Evolutionary conservation across 2,113 vertebrate genomes (phyloP).

Genomic region (Patagioenas fasciata): DNA sequence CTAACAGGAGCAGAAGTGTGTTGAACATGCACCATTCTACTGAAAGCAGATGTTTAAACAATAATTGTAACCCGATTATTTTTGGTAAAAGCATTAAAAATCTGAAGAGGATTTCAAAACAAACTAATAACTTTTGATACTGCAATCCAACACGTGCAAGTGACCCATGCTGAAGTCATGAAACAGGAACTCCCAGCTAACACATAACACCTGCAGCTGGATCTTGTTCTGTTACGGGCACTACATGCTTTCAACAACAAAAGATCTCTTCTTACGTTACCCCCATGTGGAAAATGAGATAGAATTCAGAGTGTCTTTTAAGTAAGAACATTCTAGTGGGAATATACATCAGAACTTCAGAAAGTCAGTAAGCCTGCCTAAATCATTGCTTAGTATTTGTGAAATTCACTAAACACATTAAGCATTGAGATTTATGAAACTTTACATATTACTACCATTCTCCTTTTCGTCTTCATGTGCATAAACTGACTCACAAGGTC

Average conservation of each 20-base stretch:
- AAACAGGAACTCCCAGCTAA: not conserved
- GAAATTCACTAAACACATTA: not conserved
- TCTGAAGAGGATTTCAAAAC: not conserved
- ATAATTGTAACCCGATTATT: not conserved
- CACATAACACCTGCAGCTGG: not conserved
- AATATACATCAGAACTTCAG: not conserved
- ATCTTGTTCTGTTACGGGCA: not conserved
- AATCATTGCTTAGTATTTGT: not conserved
- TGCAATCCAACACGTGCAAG: not conserved
- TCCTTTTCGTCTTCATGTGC: not conserved
- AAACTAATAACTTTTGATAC: not conserved
- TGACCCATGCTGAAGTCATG: not conserved
- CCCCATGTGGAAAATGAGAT: not conserved
- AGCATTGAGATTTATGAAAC: not conserved
- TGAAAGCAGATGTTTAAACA: not conserved
- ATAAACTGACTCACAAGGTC: not conserved
- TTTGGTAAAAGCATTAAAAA: not conserved
- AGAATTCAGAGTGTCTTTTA: not conserved
- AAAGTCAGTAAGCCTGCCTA: not conserved
- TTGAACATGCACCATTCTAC: not conserved
- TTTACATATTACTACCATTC: not conserved
- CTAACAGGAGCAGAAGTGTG: not conserved
- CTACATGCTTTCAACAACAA: not conserved
- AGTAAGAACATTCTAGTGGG: not conserved
- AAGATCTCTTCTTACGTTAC: not conserved